These are phyloP conservation scores for Calyptommatus sinebrachiatus DNA, from an alignment of 2,113 vertebrate species.

Conservation along the genomic window DNA sequence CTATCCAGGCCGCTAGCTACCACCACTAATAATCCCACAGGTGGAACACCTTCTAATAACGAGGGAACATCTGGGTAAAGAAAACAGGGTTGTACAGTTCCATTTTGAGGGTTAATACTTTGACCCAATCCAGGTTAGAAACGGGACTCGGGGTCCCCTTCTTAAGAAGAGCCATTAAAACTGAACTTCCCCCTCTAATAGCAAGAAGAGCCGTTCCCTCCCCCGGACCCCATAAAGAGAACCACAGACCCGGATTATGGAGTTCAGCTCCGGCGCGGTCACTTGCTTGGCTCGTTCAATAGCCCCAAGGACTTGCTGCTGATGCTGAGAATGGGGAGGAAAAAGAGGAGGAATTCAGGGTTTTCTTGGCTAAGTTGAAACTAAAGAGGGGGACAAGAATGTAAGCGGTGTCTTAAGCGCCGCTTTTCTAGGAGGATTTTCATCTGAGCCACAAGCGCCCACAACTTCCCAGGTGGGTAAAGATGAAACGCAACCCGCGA, in stretches of 20 bases:
- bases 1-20: too few relatives aligned
- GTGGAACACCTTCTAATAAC: background rate
- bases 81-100: too few relatives aligned
- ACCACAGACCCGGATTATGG: conserved; percentile 91
- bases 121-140: too few relatives aligned
- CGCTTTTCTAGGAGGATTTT: background rate
- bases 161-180: too few relatives aligned
- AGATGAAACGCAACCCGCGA: background rate
- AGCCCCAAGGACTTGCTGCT: conserved; percentile 96
- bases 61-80: background rate
- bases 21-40: too few relatives aligned
- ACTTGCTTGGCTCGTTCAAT: conserved; percentile 97
- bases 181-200: accelerated
- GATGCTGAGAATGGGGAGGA: conserved; percentile 76
- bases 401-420: too few relatives aligned
- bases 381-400: too few relatives aligned
- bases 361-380: too few relatives aligned
- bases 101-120: too few relatives aligned
- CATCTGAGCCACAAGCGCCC: background rate
- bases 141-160: too few relatives aligned
- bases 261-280: conserved; percentile 95
- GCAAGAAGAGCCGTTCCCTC: background rate
- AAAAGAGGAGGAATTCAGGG: background rate
- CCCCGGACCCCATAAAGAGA: background rate
- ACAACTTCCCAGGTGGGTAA: background rate